These are phyloP conservation scores for Mallotus villosus DNA, from an alignment of 2,797 vertebrate genomes.

Conservation along the genomic window DNA sequence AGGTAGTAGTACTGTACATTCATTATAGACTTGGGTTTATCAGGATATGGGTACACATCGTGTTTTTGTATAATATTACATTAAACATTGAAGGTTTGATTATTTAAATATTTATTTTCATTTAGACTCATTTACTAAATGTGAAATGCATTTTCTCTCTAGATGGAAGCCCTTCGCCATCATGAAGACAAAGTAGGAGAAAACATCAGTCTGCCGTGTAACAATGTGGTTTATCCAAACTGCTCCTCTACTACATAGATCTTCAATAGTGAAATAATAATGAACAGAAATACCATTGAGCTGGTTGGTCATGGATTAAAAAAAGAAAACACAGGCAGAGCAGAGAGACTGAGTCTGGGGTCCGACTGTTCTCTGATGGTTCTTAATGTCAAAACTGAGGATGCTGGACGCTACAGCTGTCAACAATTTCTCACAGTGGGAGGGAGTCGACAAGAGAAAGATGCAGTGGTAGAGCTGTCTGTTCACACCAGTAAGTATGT, in stretches of 20 bases:
- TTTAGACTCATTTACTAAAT: neutral
- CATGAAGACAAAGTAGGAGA: slow-evolving; percentile 7
- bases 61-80: neutral
- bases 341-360: slow-evolving; percentile 5
- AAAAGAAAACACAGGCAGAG: too few relatives aligned
- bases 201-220: neutral
- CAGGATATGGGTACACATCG: neutral
- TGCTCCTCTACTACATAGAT: slow-evolving; percentile 15
- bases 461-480: too few relatives aligned
- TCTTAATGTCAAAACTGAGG: neutral
- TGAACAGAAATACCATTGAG: too few relatives aligned
- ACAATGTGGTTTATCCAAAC: slow-evolving; percentile 7
- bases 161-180: neutral
- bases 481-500: neutral
- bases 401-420: neutral
- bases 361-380: slow-evolving; percentile 11
- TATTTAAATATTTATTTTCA: neutral
- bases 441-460: too few relatives aligned
- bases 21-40: neutral
- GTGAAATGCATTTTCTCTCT: neutral
- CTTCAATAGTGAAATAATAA: too few relatives aligned
- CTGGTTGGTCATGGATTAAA: neutral
- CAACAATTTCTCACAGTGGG: neutral
- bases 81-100: neutral
- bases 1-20: too few relatives aligned